A percentile compares a stretch with the other conserved stretches of the same genome.
phyloP scores from a whole-genome alignment of 2,888 invertebrate genomes.

The Leptogaster cylindrica region DNA sequence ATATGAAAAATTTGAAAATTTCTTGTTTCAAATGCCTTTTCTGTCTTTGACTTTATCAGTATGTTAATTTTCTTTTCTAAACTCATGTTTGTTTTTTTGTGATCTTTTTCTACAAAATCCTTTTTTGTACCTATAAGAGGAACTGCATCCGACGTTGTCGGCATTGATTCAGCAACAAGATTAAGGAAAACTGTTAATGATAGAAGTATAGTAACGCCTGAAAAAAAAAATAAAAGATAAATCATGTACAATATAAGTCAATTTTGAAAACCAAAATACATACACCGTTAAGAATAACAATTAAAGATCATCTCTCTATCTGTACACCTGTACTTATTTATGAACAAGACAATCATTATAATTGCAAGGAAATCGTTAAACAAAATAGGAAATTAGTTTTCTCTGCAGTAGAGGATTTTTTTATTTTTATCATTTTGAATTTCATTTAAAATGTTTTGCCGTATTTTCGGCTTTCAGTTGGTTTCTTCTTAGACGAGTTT shows the following conservation, averaged over 20 bases:
- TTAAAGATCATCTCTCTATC: too few relatives aligned
- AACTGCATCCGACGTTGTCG: conserved; percentile 83
- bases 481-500: too few relatives aligned
- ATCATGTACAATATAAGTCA: conserved; percentile 16
- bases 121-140: conserved; percentile 75
- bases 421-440: too few relatives aligned
- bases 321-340: too few relatives aligned
- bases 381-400: too few relatives aligned
- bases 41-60: conserved; percentile 45
- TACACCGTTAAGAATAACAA: conserved; percentile 50
- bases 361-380: too few relatives aligned
- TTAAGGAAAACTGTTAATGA: conserved; percentile 98
- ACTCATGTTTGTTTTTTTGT: conserved; percentile 39
- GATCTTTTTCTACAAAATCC: conserved; percentile 43
- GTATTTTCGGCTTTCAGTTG: too few relatives aligned
- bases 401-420: too few relatives aligned
- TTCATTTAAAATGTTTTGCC: too few relatives aligned
- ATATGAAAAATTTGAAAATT: conserved; percentile 37
- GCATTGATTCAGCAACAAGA: conserved; percentile 97
- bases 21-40: conserved; percentile 28
- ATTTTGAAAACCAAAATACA: conserved; percentile 10
- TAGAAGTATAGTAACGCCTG: conserved; percentile 96
- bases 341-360: too few relatives aligned
- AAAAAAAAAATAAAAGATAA: conserved; percentile 61
- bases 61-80: conserved; percentile 33